phyloP scores from a whole-genome alignment of 2,113 vertebrate genomes.

The Mus musculus region GRCm39 chr8:46603001-46603500 shows the following conservation, averaged over 20 bases:
- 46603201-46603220: neutral
- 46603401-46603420: neutral
- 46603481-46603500: constrained; percentile 15
- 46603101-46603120: constrained; percentile 3
- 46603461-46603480: neutral
- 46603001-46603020: no score
- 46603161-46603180: neutral
- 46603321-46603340: neutral
- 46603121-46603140: neutral
- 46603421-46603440: neutral
- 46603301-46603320: neutral
- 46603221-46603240: neutral
- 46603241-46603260: neutral
- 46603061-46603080: no score
- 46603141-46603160: constrained; percentile 18
- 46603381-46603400: neutral
- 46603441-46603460: neutral
- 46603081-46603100: neutral
- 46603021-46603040: no score
- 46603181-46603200: neutral
- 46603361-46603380: neutral
- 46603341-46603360: neutral
- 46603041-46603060: no score
- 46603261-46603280: constrained; percentile 25
- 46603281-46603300: neutral